A percentile compares a stretch with the other conserved stretches of the same genome.
These are phyloP conservation scores for Bembecia ichneumoniformis DNA, from an alignment of 2,888 invertebrate genomes.

Conservation along the genomic window DNA sequence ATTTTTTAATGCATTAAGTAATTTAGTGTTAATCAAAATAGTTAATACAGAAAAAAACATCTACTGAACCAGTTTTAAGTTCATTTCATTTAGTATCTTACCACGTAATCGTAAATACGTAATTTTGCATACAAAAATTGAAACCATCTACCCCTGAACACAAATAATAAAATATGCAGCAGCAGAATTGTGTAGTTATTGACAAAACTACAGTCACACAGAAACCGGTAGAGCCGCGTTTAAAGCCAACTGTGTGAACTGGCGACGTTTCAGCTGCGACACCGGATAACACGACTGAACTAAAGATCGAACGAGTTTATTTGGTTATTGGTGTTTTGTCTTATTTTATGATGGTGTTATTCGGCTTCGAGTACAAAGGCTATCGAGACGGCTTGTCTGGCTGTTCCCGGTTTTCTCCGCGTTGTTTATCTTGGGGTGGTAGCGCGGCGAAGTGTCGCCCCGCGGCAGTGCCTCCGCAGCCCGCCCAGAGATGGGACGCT, in stretches of 20 bases:
- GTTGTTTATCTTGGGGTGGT: slow-evolving; percentile 66
- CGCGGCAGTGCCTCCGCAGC: slow-evolving; percentile 54
- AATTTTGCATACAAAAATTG: too few relatives aligned
- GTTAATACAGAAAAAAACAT: too few relatives aligned
- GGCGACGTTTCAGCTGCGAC: slow-evolving; percentile 6
- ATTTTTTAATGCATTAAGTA: too few relatives aligned
- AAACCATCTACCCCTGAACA: too few relatives aligned
- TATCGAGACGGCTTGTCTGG: slow-evolving; percentile 71
- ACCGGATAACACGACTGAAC: background rate
- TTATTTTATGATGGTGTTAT: slow-evolving; percentile 60
- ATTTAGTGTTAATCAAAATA: too few relatives aligned
- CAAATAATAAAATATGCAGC: too few relatives aligned
- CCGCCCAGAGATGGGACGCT: slow-evolving; percentile 59
- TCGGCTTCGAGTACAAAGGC: slow-evolving; percentile 49
- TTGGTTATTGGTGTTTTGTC: slow-evolving; percentile 53
- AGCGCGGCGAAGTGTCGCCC: slow-evolving; percentile 37
- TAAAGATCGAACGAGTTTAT: slow-evolving; percentile 15
- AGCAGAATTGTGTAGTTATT: background rate
- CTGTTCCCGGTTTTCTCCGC: slow-evolving; percentile 61
- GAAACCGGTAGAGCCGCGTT: slow-evolving; percentile 1
- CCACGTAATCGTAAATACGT: too few relatives aligned
- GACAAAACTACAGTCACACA: background rate
- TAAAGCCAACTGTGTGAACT: background rate
- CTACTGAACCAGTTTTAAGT: too few relatives aligned
- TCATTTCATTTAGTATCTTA: too few relatives aligned